These are phyloP conservation scores for Labrus mixtus DNA, from an alignment of 2,113 vertebrate genomes.

Conservation along the genomic window DNA sequence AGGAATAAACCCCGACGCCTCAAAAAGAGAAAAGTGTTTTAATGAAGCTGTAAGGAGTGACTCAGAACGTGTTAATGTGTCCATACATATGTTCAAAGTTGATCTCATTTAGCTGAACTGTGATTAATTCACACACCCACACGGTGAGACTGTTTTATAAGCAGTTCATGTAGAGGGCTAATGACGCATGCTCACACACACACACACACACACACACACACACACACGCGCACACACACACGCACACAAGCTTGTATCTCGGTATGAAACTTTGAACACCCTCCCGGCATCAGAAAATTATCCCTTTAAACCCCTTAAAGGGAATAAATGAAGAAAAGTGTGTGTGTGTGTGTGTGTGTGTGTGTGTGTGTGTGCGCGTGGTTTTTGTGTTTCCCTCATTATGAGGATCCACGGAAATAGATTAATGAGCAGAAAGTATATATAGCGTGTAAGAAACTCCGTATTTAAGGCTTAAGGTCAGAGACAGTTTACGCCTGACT, in stretches of 20 bases:
- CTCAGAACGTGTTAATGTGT: neutral
- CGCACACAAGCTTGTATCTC: neutral
- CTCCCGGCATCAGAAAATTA: conserved; percentile 28
- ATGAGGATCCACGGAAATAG: conserved; percentile 8
- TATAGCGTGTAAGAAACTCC: neutral
- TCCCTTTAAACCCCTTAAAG: conserved; percentile 26
- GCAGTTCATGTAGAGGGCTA: conserved; percentile 41
- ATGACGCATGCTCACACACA: neutral
- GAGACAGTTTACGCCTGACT: neutral
- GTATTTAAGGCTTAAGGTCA: neutral
- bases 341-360: conserved; percentile 17
- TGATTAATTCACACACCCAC: conserved; percentile 63
- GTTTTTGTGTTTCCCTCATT: neutral
- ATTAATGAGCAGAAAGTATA: neutral
- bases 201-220: conserved; percentile 24
- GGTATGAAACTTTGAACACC: conserved; percentile 41
- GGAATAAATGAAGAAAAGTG: conserved; percentile 32
- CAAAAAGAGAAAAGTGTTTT: too few species aligned
- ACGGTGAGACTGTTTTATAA: conserved; percentile 54
- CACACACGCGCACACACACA: neutral
- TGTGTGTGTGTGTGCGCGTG: conserved; percentile 2
- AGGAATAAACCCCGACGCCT: too few species aligned
- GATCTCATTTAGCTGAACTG: conserved; percentile 21
- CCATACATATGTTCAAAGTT: neutral
- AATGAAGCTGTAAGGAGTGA: conserved; percentile 3